Conservation (phyloP, 30 jellyfish, hydroid and myxozoan genomes). For the Aurelia sp. region DNA sequence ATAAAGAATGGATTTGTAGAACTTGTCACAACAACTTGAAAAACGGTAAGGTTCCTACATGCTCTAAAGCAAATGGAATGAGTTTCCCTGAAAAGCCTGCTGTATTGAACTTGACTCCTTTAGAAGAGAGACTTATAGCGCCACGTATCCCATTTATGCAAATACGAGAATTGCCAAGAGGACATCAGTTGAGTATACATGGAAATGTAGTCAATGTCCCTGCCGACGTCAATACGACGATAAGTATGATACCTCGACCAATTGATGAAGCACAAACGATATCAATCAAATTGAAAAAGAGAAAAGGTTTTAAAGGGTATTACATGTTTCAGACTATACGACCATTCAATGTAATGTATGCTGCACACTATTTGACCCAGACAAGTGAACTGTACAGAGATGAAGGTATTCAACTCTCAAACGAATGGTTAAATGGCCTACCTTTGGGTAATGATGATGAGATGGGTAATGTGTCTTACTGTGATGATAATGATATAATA, state of each 20-base stretch:
- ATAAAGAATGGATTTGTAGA: neutral
- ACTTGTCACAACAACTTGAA: too few species aligned
- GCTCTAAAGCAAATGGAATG: conserved; percentile 19
- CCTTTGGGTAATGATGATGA: too few species aligned
- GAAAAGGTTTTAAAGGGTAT: neutral
- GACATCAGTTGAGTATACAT: conserved; percentile 48
- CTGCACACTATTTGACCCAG: conserved; percentile 37
- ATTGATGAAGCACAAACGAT: conserved; percentile 43
- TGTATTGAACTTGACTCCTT: neutral
- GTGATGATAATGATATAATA: neutral
- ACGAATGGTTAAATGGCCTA: neutral
- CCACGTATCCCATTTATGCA: conserved; percentile 61
- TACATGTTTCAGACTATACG: conserved; percentile 11
- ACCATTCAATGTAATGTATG: conserved; percentile 21
- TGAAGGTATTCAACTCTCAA: conserved; percentile 20
- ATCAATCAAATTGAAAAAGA: conserved; percentile 8
- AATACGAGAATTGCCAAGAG: conserved; percentile 52
- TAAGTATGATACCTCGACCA: conserved; percentile 13
- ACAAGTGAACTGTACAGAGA: conserved; percentile 1
- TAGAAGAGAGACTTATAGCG: conserved; percentile 50
- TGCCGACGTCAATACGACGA: conserved; percentile 34
- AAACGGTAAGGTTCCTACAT: neutral
- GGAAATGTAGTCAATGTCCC: conserved; percentile 70
- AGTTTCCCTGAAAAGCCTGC: conserved; percentile 31
- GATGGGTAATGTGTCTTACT: too few species aligned